phyloP scores from a whole-genome alignment of 2,888 invertebrate species.

The Acanthopleura granulata region DNA sequence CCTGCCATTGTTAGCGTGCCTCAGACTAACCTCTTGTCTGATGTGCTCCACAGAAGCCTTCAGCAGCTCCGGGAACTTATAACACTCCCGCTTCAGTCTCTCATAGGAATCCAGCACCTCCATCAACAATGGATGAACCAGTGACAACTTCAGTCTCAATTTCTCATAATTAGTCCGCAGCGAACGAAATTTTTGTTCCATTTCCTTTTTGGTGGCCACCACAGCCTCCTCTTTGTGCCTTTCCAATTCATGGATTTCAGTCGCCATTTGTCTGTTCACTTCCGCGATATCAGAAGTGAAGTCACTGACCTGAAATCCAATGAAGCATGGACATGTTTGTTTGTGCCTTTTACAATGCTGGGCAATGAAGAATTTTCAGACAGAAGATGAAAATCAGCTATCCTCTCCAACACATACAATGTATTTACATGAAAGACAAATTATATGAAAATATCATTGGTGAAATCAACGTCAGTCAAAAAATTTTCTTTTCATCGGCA shows the following conservation, averaged over 20 bases:
- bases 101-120: constrained; percentile 44
- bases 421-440: too few species aligned
- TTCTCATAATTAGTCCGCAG: constrained; percentile 36
- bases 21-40: constrained; percentile 25
- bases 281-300: background rate
- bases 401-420: too few species aligned
- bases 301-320: constrained; percentile 5
- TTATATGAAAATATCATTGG: too few species aligned
- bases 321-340: too few species aligned
- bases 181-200: constrained; percentile 29
- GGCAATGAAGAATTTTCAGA: too few species aligned
- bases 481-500: too few species aligned
- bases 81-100: constrained; percentile 44
- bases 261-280: constrained; percentile 9
- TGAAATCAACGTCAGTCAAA: too few species aligned
- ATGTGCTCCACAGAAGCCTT: constrained; percentile 39
- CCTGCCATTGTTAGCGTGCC: too few species aligned
- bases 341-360: too few species aligned
- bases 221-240: constrained; percentile 29
- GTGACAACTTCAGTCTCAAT: constrained; percentile 32
- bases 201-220: constrained; percentile 24
- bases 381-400: too few species aligned
- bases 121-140: constrained; percentile 38
- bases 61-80: constrained; percentile 45
- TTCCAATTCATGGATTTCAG: background rate